Evolutionary conservation across 2,113 vertebrate species (phyloP).

Genomic region (Fulmarus glacialis): DNA sequence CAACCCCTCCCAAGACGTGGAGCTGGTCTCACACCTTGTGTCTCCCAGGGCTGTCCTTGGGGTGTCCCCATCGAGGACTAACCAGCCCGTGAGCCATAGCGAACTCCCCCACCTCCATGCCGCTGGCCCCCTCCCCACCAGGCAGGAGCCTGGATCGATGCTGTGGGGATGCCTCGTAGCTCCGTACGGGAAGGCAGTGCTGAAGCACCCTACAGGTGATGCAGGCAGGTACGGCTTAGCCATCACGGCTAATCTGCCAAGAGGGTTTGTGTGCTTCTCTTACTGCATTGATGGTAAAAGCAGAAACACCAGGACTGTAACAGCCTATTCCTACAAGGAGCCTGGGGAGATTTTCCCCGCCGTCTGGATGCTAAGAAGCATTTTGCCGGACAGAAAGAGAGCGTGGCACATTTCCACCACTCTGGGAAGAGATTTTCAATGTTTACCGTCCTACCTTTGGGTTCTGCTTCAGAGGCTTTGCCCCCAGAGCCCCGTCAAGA

Average conservation of each 20-base stretch:
- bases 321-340: neutral
- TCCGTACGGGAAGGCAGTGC: neutral
- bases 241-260: rapidly evolving
- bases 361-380: neutral
- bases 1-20: neutral
- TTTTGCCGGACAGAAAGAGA: neutral
- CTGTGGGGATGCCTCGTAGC: neutral
- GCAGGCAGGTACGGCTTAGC: neutral
- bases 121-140: neutral
- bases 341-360: neutral
- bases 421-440: neutral
- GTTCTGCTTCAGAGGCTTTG: neutral
- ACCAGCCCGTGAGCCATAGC: neutral
- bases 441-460: neutral
- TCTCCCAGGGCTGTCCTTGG: neutral
- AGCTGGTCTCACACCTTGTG: neutral
- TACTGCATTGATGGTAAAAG: neutral
- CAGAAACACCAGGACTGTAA: neutral
- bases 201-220: neutral
- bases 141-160: neutral
- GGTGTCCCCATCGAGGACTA: neutral
- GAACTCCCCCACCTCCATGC: neutral
- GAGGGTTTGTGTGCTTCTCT: neutral
- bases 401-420: rapidly evolving
- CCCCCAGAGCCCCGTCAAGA: neutral